Evolutionary conservation across 2,888 invertebrate genomes (phyloP).

Genomic region (Agrochola litura): DNA sequence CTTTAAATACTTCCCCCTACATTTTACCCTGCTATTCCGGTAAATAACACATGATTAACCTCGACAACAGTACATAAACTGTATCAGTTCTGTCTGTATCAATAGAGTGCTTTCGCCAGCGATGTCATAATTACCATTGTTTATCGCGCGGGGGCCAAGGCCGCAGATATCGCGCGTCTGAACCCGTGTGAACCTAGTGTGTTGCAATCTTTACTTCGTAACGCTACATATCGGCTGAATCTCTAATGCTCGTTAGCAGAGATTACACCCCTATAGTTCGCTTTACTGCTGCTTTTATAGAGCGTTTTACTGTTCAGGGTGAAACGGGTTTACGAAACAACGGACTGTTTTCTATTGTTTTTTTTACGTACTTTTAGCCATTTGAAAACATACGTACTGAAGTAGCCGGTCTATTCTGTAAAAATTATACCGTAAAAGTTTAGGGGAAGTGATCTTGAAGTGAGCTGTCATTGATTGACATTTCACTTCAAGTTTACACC

Average conservation of each 20-base stretch:
- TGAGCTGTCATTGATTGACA: not conserved
- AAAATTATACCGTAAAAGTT: not conserved
- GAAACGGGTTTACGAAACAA: conserved; percentile 30
- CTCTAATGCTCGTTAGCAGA: conserved; percentile 60
- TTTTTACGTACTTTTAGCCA: not conserved
- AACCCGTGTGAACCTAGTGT: conserved; percentile 74
- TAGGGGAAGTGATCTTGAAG: no score
- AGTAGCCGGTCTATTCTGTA: not conserved
- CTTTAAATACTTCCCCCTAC: not conserved
- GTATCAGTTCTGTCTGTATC: conserved; percentile 45
- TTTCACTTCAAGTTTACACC: not conserved
- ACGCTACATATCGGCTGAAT: conserved; percentile 52
- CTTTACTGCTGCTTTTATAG: conserved; percentile 41
- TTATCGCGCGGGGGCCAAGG: conserved; percentile 82
- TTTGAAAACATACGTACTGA: not conserved
- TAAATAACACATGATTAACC: conserved; percentile 24
- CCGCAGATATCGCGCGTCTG: conserved; percentile 76
- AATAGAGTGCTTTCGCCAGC: conserved; percentile 70
- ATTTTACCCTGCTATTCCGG: not conserved
- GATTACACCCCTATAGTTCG: conserved; percentile 64
- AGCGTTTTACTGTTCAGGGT: conserved; percentile 36
- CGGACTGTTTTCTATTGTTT: conserved; percentile 12
- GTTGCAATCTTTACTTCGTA: conserved; percentile 59
- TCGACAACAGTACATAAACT: conserved; percentile 37
- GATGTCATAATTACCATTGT: conserved; percentile 82